Evolutionary conservation across 2,113 vertebrate genomes (phyloP), one percentile per base, ranked within the genome.

Genomic region (Microcebus griseorufus): DNA sequence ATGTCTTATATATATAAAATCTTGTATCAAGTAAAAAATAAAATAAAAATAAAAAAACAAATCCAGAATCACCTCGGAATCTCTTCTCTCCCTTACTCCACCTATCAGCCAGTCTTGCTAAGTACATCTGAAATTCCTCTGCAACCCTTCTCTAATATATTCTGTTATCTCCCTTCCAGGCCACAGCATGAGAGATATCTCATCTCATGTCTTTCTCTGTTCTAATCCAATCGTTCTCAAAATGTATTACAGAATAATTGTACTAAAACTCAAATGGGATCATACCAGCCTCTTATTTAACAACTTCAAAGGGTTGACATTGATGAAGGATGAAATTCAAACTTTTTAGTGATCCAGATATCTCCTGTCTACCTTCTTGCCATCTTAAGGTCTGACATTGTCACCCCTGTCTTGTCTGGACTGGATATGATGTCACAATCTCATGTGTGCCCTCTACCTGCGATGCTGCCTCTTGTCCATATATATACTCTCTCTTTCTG

Each of bases 391-490:
- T 8, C 84, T 11, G 27, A 6, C 39, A 25, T 53, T 53, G 37
- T 55, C 3, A 11, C 37, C 64, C 23, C 62, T 82, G 7, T 73
- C 23, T 55, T 62, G 32, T 45, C 29, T 5, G 42, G 42, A 42
- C 60, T 27, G 13, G 9, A 4, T 53, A 23, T n/a, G n/a, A 78
- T 53, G 22, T 20, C 85, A 51, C 10, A 79, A 13, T 34, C 20
- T 32, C 18, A 0, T 16, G 6, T n/a, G 25, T n/a, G 9, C 32
- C 8, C 4, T 73, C 34, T 72, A 51, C 45, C 37, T 60, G 72
- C 45, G 64, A 29, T 10, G 25, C 45, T 51, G 3, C 5, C 4
- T 0, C 34, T 14, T 4, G 2, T 6, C 3, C 16, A 3, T 22
- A n/a, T n/a, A 25, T 4, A 2, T 45, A 45, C 42, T 45, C 37